Percentiles rank a stretch among this genome's conserved stretches.
phyloP scores from a whole-genome alignment of 2,888 invertebrate genomes.

The Andrena trimmerana region DNA sequence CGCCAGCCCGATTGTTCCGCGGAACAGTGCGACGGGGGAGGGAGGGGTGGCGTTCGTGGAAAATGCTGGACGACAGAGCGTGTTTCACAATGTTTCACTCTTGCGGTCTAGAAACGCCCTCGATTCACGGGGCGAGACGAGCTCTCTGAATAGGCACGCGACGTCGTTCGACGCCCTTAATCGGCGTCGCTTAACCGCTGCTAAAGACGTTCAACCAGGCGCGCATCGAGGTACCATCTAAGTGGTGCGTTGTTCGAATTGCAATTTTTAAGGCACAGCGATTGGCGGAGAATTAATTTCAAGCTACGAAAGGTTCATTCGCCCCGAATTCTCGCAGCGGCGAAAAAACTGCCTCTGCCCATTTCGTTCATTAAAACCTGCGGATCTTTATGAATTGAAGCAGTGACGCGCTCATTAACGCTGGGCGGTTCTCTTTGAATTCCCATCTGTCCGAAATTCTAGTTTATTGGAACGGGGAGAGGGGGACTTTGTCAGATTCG shows the following conservation, averaged over 20 bases:
- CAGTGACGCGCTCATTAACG: too few species aligned
- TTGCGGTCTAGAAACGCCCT: constrained; percentile 21
- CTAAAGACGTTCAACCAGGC: neutral
- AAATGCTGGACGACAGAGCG: constrained; percentile 3
- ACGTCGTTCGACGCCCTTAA: constrained; percentile 10
- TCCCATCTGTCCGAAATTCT: neutral
- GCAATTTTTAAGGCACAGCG: neutral
- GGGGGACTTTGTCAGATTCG: neutral
- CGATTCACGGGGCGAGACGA: constrained; percentile 5
- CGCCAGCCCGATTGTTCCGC: constrained; percentile 1
- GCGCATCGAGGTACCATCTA: too few species aligned
- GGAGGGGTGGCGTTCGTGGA: neutral
- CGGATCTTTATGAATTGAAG: too few species aligned
- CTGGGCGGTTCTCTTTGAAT: too few species aligned
- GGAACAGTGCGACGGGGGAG: neutral
- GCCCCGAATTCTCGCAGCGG: neutral
- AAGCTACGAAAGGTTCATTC: neutral
- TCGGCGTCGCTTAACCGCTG: constrained; percentile 8
- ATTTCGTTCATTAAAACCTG: too few species aligned
- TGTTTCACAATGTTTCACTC: neutral
- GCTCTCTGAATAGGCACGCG: constrained; percentile 4
- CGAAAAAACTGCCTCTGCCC: too few species aligned
- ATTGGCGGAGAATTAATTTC: constrained; percentile 16
- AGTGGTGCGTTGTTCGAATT: constrained; percentile 3
- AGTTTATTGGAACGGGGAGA: neutral